Percentiles rank a stretch among this genome's conserved stretches.
Evolutionary conservation across 2,113 vertebrate species (phyloP).

Genomic region (Phalacrocorax brasilianus): DNA sequence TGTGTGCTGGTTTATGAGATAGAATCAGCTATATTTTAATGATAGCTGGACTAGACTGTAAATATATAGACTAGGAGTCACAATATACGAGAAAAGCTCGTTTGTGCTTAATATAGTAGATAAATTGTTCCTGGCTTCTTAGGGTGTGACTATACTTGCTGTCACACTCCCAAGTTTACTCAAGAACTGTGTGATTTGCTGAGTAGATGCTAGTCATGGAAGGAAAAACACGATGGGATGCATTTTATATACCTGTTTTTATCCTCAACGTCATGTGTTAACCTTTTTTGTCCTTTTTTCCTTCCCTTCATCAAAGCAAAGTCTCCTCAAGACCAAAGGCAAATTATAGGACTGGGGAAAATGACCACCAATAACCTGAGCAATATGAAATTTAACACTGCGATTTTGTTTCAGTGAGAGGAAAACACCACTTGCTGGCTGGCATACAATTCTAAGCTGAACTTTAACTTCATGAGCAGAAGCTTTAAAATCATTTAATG

Average conservation of each 20-base stretch:
- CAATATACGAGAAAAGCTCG: not conserved
- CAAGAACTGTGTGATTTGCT: slow-evolving; percentile 3
- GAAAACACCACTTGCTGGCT: not conserved
- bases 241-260: not conserved
- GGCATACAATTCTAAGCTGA: not conserved
- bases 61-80: not conserved
- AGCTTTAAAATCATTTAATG: not conserved
- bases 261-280: not conserved
- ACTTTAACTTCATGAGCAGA: not conserved
- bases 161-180: slow-evolving; percentile 14
- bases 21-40: not conserved
- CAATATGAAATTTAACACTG: not conserved
- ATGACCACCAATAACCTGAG: not conserved
- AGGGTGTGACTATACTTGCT: slow-evolving; percentile 18
- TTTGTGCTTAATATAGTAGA: slow-evolving; percentile 24
- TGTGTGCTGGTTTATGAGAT: not conserved
- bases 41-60: not conserved
- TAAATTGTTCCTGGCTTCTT: slow-evolving; percentile 30
- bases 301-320: not conserved
- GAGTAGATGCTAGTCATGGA: slow-evolving; percentile 4
- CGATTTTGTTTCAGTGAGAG: not conserved
- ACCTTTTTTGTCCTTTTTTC: not conserved
- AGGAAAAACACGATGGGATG: not conserved
- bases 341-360: not conserved
- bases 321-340: not conserved